phyloP scores from a whole-genome alignment of 1,140 invertebrate genomes.

The Homalodisca vitripennis region DNA sequence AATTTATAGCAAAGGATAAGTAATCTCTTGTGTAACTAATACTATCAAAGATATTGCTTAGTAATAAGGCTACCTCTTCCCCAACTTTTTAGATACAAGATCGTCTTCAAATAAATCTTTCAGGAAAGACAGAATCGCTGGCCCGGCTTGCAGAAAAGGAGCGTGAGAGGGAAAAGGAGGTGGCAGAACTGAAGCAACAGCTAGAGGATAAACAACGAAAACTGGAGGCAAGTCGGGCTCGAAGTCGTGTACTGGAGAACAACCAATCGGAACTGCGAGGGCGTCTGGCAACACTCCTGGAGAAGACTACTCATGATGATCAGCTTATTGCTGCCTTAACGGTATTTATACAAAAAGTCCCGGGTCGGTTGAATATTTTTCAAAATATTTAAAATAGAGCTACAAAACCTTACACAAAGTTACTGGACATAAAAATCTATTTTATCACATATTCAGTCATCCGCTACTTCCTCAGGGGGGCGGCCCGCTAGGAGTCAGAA shows the following conservation, averaged over 20 bases:
- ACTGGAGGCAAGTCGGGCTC: constrained; percentile 54
- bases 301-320: constrained; percentile 58
- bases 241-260: constrained; percentile 57
- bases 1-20: too few relatives aligned
- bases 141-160: constrained; percentile 54
- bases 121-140: constrained; percentile 37
- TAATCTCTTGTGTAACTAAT: too few relatives aligned
- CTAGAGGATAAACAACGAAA: constrained; percentile 56
- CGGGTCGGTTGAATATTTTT: neutral
- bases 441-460: neutral
- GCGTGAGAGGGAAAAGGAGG: constrained; percentile 54
- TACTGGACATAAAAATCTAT: neutral
- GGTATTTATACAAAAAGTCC: neutral
- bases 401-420: neutral
- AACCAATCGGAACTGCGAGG: constrained; percentile 51
- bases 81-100: too few relatives aligned
- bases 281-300: constrained; percentile 53
- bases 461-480: neutral
- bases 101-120: too few relatives aligned
- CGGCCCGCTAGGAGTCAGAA: too few relatives aligned
- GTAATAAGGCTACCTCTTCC: too few relatives aligned
- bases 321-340: constrained; percentile 55
- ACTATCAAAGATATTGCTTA: too few relatives aligned
- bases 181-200: constrained; percentile 45
- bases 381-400: neutral